These are phyloP conservation scores for Pollenia griseotomentosa DNA, from an alignment of 2,888 invertebrate species.

Conservation along the genomic window DNA sequence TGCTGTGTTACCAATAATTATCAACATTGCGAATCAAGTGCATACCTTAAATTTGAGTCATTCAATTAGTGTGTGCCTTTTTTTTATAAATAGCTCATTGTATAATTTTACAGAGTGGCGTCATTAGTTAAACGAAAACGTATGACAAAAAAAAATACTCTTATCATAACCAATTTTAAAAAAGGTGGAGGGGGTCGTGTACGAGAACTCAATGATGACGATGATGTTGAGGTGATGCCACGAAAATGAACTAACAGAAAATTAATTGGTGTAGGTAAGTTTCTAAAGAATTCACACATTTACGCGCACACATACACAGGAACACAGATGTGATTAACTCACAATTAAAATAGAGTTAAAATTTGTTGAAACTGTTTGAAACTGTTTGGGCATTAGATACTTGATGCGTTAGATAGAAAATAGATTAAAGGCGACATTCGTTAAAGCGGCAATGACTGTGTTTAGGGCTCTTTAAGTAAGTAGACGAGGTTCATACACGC, in stretches of 20 bases:
- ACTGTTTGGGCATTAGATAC: neutral
- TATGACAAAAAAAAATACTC: neutral
- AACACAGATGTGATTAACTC: neutral
- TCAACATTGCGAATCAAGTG: neutral
- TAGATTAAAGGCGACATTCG: too few species aligned
- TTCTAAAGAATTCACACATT: neutral
- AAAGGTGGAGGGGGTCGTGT: neutral
- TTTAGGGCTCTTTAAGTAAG: too few species aligned
- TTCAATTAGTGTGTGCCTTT: conserved; percentile 22
- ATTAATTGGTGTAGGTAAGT: conserved; percentile 62
- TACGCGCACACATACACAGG: neutral
- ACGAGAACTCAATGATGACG: neutral
- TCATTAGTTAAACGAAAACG: conserved; percentile 26
- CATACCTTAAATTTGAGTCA: conserved; percentile 57
- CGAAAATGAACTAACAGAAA: conserved; percentile 21
- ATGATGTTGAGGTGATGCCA: conserved; percentile 10
- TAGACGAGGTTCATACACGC: too few species aligned
- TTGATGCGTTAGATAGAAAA: neutral
- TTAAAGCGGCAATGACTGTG: too few species aligned
- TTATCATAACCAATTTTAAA: neutral
- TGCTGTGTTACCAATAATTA: conserved; percentile 28
- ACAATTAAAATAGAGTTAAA: conserved; percentile 16
- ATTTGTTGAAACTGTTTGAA: neutral
- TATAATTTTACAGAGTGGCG: conserved; percentile 41
- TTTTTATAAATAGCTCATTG: conserved; percentile 17